These are phyloP conservation scores for Tetramorium bicarinatum DNA, from an alignment of 2,888 invertebrate genomes.

Conservation along the genomic window DNA sequence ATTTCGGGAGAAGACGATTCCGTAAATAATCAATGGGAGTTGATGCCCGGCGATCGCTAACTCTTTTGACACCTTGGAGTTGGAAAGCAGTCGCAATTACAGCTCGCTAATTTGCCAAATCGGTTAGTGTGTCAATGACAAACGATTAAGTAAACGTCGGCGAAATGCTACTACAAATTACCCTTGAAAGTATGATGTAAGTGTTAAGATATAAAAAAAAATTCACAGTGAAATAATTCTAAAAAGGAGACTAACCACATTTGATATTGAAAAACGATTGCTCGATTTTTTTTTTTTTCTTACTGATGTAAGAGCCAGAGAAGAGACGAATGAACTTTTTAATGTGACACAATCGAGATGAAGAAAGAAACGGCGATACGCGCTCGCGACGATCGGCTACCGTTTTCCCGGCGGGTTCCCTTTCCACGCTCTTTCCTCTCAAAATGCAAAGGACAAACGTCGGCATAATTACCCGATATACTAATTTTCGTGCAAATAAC, in stretches of 20 bases:
- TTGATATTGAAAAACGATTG: background rate
- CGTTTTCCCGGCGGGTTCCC: background rate
- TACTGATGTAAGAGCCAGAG: background rate
- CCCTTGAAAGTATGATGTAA: background rate
- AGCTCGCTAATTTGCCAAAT: slow-evolving; percentile 23
- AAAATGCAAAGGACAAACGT: slow-evolving; percentile 45
- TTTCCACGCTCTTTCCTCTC: background rate
- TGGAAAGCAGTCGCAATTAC: background rate
- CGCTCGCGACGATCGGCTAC: slow-evolving; percentile 14
- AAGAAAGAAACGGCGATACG: background rate
- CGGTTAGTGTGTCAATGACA: slow-evolving; percentile 7
- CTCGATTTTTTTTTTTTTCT: background rate
- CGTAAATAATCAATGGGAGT: slow-evolving; percentile 5
- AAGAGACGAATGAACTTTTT: background rate
- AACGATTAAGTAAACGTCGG: background rate
- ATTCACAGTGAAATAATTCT: background rate
- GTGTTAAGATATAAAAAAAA: background rate
- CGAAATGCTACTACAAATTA: background rate
- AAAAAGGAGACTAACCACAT: background rate
- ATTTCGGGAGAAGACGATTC: background rate
- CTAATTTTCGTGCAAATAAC: slow-evolving; percentile 72
- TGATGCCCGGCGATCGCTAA: background rate
- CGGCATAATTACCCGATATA: slow-evolving; percentile 53
- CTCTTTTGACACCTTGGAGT: background rate
- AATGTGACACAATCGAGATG: background rate